Conservation (phyloP, 2,888 invertebrate species). For the Orgyia antiqua region DNA sequence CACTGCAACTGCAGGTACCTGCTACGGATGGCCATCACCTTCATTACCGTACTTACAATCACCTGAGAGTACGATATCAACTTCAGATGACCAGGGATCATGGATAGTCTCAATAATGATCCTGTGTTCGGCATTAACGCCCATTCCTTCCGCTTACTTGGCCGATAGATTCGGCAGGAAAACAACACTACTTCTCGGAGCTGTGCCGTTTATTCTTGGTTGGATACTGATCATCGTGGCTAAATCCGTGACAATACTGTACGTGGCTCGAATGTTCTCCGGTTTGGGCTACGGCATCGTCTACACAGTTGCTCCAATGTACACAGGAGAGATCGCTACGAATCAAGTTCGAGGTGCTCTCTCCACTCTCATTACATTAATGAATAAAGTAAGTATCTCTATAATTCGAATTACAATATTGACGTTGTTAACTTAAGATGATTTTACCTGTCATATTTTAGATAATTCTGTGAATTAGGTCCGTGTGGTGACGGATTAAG, state of each 20-base stretch:
- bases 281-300: slow-evolving; percentile 81
- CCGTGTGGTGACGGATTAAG: too few species aligned
- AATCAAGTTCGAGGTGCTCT: slow-evolving; percentile 79
- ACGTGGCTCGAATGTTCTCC: slow-evolving; percentile 79
- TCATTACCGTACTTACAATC: slow-evolving; percentile 72
- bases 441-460: too few species aligned
- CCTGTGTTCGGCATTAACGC: slow-evolving; percentile 80
- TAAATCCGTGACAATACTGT: slow-evolving; percentile 73
- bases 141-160: slow-evolving; percentile 78
- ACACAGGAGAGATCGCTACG: slow-evolving; percentile 80
- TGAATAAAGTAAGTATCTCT: slow-evolving; percentile 69
- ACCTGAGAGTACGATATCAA: slow-evolving; percentile 65
- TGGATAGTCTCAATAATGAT: slow-evolving; percentile 82
- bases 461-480: too few species aligned
- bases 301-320: slow-evolving; percentile 80
- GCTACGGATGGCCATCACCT: slow-evolving; percentile 81
- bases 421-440: too few species aligned
- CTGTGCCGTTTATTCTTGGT: slow-evolving; percentile 79
- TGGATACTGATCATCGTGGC: slow-evolving; percentile 82
- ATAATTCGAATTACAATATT: too few species aligned
- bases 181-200: slow-evolving; percentile 78
- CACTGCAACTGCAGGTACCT: slow-evolving; percentile 74
- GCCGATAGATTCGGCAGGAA: slow-evolving; percentile 84
- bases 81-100: slow-evolving; percentile 72
- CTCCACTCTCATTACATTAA: slow-evolving; percentile 79